A percentile compares a stretch with the other conserved stretches of the same genome.
Conservation (phyloP, 2,888 invertebrate genomes). For the Thecocarcelia acutangulata region DNA sequence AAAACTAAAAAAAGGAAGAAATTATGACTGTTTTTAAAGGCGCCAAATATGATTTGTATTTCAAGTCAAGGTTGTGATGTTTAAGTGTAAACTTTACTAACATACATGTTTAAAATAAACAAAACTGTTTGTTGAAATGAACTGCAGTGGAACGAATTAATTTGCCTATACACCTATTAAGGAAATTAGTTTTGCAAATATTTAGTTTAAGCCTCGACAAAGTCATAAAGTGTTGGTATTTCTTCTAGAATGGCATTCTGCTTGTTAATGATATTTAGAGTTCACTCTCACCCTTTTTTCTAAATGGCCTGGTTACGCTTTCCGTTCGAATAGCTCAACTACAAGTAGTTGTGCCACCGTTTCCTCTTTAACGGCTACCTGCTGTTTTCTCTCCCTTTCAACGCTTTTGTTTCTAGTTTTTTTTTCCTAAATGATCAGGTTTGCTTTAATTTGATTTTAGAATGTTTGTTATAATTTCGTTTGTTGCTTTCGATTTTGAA, state of each 20-base stretch:
- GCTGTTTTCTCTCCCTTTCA: conserved; percentile 31
- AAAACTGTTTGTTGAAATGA: not conserved
- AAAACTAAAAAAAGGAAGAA: conserved; percentile 4
- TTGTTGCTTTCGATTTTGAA: conserved; percentile 38
- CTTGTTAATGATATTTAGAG: conserved; percentile 59
- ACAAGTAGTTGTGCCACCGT: conserved; percentile 39
- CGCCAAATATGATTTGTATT: conserved; percentile 51
- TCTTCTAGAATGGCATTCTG: too few relatives aligned
- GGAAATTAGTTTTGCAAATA: conserved; percentile 19
- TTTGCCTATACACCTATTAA: conserved; percentile 3
- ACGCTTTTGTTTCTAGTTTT: conserved; percentile 17
- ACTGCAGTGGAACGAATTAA: conserved; percentile 46
- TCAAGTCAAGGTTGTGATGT: conserved; percentile 34
- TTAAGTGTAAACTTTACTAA: conserved; percentile 65
- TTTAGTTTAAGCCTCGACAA: not conserved
- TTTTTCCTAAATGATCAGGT: conserved; percentile 30
- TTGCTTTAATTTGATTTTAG: conserved; percentile 34
- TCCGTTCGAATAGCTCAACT: not conserved
- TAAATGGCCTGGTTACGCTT: not conserved
- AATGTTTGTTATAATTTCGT: conserved; percentile 6
- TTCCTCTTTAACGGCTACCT: conserved; percentile 40
- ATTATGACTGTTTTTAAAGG: conserved; percentile 22
- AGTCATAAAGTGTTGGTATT: conserved; percentile 10
- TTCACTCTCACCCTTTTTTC: conserved; percentile 19
- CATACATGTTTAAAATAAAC: conserved; percentile 20